Base-by-base conservation (phyloP, 2,797 vertebrate species). In the Lithobates sylvaticus region DNA sequence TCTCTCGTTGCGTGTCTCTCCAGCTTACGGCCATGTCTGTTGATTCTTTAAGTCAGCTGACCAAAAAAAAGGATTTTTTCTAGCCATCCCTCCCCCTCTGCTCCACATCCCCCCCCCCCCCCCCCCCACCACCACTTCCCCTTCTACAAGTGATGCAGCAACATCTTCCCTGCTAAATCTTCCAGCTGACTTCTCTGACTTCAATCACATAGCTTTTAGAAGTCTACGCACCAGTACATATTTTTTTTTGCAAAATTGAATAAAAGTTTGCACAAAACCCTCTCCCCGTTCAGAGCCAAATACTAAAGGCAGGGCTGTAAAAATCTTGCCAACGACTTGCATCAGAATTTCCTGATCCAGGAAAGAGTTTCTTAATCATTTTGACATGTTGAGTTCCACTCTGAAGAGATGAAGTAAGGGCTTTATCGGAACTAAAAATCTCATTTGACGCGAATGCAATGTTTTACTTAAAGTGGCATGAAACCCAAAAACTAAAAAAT, bases 41-140 rank as follows among this genome's bases (percentile, higher is more conserved):
- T 87, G 76, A 87, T 73, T 83, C 76, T 87, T 69, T 83, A 74
- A 77, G 85, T 87, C 85, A 87, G 80, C 85, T 87, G 85, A 87
- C 54, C n/a, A 78, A 77, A 83, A 78, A 83, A 77, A 82, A 78
- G 36, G 42, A 13, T 83, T 44, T 42, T 42, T 78, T 76, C 80
- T 27, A 44, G 72, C 36, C 80, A 78, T 54, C 75, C 85, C 75
- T 77, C 78, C 68, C 74, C 76, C 65, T 72, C 39, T 61, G 32
- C 74, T 72, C 39, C 75, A 83, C 80, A 74, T 83, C 75, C 58
- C 81, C 36, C 84, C 78, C 50, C 80, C 73, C 78, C 75, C 58
- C 80, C 36, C 84, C 78, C 50, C 69, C n/a, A n/a, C n/a, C 84
- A 44, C 47, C 50, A 83, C 74, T 86, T 86, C 85, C 85, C 85